Evolutionary conservation across 2,113 vertebrate species (phyloP).

Genomic region (Gymnocephalus cernua): DNA sequence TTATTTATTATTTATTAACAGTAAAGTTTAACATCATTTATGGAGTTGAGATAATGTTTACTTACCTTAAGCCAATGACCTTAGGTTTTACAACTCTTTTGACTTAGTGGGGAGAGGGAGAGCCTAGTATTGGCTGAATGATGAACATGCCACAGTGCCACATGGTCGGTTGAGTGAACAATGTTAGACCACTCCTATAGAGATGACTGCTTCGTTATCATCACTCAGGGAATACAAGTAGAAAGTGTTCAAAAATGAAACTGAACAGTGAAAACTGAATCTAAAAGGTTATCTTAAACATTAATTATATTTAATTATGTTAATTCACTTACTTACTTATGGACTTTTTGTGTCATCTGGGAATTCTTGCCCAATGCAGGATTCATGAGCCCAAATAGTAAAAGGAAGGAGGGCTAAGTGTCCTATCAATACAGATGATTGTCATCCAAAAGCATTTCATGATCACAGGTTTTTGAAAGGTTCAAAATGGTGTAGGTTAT

Average conservation of each 20-base stretch:
- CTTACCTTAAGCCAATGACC: not conserved
- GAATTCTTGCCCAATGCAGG: not conserved
- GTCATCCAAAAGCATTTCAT: not conserved
- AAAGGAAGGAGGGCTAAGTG: not conserved
- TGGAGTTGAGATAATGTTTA: slow-evolving; percentile 4
- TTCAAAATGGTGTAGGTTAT: not conserved
- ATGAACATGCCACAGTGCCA: not conserved
- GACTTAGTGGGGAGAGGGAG: not conserved
- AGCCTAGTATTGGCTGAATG: not conserved
- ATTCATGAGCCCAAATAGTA: not conserved
- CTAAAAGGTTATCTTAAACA: not conserved
- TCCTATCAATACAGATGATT: not conserved
- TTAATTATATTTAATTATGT: not conserved
- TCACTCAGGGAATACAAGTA: not conserved
- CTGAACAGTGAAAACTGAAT: not conserved
- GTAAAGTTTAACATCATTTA: not conserved
- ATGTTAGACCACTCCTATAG: not conserved
- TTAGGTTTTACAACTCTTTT: not conserved
- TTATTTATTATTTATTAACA: slow-evolving; percentile 15
- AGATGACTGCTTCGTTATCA: not conserved
- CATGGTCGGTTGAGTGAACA: not conserved
- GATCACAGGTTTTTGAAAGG: not conserved
- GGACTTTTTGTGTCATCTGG: not conserved
- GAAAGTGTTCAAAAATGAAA: not conserved
- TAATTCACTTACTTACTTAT: not conserved